phyloP scores from a whole-genome alignment of 2,888 invertebrate species.

The Coenonympha arcania region DNA sequence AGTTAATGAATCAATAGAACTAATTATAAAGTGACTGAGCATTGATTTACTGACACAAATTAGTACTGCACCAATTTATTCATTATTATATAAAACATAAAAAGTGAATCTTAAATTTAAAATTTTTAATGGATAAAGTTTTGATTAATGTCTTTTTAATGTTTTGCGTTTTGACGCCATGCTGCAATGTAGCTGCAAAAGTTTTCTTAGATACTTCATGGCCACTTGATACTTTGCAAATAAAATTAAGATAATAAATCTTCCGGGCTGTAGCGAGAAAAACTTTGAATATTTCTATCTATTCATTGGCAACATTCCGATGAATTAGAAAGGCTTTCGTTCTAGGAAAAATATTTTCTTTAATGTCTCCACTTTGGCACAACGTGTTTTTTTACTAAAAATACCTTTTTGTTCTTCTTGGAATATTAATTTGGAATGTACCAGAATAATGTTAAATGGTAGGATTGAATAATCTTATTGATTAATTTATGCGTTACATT shows the following conservation, averaged over 20 bases:
- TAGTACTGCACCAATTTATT: too few relatives aligned
- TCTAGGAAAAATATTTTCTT: neutral
- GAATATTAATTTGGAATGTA: too few relatives aligned
- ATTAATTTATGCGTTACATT: too few relatives aligned
- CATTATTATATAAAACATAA: neutral
- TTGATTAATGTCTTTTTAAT: constrained; percentile 23
- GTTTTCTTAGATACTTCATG: neutral
- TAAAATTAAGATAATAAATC: constrained; percentile 7
- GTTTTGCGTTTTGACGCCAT: constrained; percentile 6
- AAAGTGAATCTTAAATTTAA: neutral
- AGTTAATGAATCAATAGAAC: too few relatives aligned
- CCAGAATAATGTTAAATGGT: too few relatives aligned
- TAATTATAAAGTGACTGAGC: too few relatives aligned
- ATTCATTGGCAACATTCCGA: constrained; percentile 1
- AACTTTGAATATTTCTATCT: neutral
- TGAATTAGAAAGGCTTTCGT: neutral
- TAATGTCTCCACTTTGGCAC: too few relatives aligned
- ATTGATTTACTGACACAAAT: too few relatives aligned
- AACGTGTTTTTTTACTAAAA: too few relatives aligned
- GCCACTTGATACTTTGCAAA: neutral
- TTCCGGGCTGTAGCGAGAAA: neutral
- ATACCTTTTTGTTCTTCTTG: too few relatives aligned
- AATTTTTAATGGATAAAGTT: constrained; percentile 8
- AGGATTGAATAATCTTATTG: too few relatives aligned
- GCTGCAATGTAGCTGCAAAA: constrained; percentile 11